Percentiles rank a stretch among this genome's conserved stretches.
Conservation (phyloP, 2,113 vertebrate genomes). For the Malurus elegans region DNA sequence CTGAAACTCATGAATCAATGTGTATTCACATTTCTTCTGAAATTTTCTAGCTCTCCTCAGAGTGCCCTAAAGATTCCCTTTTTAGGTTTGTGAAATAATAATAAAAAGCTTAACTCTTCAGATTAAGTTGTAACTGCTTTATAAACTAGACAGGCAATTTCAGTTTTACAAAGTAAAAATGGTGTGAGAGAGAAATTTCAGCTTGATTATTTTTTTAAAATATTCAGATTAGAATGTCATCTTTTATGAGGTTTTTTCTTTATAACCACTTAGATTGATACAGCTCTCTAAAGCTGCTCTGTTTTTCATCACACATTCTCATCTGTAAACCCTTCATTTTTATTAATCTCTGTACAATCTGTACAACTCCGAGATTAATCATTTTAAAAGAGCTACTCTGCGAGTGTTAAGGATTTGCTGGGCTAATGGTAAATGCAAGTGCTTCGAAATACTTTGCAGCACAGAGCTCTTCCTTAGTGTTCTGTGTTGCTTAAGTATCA, state of each 20-base stretch:
- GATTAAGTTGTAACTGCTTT: conserved; percentile 53
- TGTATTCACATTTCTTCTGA: conserved; percentile 40
- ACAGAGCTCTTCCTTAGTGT: background rate
- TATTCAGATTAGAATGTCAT: conserved; percentile 71
- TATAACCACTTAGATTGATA: conserved; percentile 72
- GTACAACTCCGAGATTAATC: conserved; percentile 72
- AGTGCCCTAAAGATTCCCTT: conserved; percentile 39
- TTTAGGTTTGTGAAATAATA: conserved; percentile 60
- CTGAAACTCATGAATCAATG: conserved; percentile 65
- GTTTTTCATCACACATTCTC: conserved; percentile 73
- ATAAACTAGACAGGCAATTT: conserved; percentile 34
- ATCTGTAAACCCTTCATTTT: conserved; percentile 76
- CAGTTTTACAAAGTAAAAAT: conserved; percentile 43
- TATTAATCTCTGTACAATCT: conserved; percentile 75
- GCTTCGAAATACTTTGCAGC: background rate
- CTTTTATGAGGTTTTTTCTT: conserved; percentile 25
- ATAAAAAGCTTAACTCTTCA: conserved; percentile 35
- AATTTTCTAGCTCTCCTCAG: conserved; percentile 44
- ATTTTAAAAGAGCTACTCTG: conserved; percentile 71
- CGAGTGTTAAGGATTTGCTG: conserved; percentile 29
- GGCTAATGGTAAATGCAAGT: background rate
- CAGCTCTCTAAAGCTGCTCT: conserved; percentile 71
- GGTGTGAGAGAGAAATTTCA: conserved; percentile 65
- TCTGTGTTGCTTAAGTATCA: background rate
- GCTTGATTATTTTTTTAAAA: conserved; percentile 43